Percentiles rank a stretch among this genome's conserved stretches.
These are phyloP conservation scores for Protobothrops mucrosquamatus DNA, from an alignment of 2,113 vertebrate genomes.

Conservation along the genomic window DNA sequence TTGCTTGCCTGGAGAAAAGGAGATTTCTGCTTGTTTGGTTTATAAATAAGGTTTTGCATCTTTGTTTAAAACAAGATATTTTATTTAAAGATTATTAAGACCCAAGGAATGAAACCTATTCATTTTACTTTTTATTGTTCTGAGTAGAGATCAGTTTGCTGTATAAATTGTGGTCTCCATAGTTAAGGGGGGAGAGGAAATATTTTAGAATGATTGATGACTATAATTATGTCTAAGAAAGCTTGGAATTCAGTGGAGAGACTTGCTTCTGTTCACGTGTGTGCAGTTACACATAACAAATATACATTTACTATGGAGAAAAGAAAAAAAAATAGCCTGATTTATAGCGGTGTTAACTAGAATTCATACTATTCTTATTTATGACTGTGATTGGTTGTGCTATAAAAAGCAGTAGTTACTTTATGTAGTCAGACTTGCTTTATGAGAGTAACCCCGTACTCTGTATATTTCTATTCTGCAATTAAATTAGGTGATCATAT, in stretches of 20 bases:
- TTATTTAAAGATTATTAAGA: slow-evolving; percentile 16
- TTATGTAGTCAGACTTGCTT: slow-evolving; percentile 45
- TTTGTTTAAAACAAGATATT: background rate
- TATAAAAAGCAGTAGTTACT: slow-evolving; percentile 48
- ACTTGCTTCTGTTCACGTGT: slow-evolving; percentile 3
- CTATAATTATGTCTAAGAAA: slow-evolving; percentile 63
- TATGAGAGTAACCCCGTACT: slow-evolving; percentile 54
- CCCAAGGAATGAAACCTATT: slow-evolving; percentile 38
- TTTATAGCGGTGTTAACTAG: slow-evolving; percentile 65
- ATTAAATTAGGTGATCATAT: slow-evolving; percentile 53
- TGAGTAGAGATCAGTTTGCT: slow-evolving; percentile 33
- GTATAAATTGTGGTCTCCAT: slow-evolving; percentile 47
- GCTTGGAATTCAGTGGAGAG: slow-evolving; percentile 51
- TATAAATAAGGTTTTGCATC: background rate
- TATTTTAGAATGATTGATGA: slow-evolving; percentile 67
- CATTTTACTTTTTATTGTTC: slow-evolving; percentile 41
- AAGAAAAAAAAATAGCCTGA: slow-evolving; percentile 58
- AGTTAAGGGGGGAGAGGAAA: slow-evolving; percentile 47
- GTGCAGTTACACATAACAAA: background rate
- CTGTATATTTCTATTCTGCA: slow-evolving; percentile 53
- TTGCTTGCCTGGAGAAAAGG: background rate
- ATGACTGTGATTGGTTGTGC: slow-evolving; percentile 53
- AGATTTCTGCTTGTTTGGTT: slow-evolving; percentile 28
- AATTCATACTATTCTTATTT: slow-evolving; percentile 62
- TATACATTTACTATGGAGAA: slow-evolving; percentile 39